Base-by-base conservation (phyloP, 1,140 invertebrate genomes). In the Sycophila sp. region DNA sequence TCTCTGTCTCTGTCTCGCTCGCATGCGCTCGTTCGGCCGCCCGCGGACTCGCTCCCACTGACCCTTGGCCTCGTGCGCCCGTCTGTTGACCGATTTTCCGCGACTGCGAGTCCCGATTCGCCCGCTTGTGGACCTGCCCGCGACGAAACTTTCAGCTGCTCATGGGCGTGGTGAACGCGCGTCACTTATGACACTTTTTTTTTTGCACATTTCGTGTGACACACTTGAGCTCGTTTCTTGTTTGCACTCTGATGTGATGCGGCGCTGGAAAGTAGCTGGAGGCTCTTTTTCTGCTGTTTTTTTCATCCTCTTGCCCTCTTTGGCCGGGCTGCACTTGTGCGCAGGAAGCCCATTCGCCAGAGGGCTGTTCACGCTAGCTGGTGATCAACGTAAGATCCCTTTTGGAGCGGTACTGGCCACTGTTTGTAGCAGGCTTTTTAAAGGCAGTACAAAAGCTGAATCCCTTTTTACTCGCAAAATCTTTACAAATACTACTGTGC, bases 151-250 rank as follows among this genome's bases (percentile, higher is more conserved):
- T 55, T 47, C 11, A 56, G 15, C 4, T 42, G 32, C 24, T 58
- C 36, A 55, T 63, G 64, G 65, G 65, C 65, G 65, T 67, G 71
- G 64, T 63, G 49, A 53, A 63, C 24, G 67, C 38, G 30, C 11
- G 40, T n/a, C n/a, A 55, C 34, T 55, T 62, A 24, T 59, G 59
- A 40, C n/a, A 49, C 72, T 72, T 75, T 63, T 36, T 72, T 75
- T 63, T 36, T 49, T 49, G 17, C 47, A 58, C 28, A 34, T 22
- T 53, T 36, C 28, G 32, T 40, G 19, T 59, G 28, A 13, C 34
- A 68, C 19, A 19, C 22, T 34, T 47, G 2, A 19, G 13, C 17
- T n/a, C n/a, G n/a, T n/a, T n/a, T n/a, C n/a, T n/a, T n/a, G n/a
- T n/a, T n/a, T n/a, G n/a, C n/a, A n/a, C n/a, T n/a, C n/a, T n/a